phyloP scores from a whole-genome alignment of 1,140 invertebrate species.

The Delia radicum region DNA sequence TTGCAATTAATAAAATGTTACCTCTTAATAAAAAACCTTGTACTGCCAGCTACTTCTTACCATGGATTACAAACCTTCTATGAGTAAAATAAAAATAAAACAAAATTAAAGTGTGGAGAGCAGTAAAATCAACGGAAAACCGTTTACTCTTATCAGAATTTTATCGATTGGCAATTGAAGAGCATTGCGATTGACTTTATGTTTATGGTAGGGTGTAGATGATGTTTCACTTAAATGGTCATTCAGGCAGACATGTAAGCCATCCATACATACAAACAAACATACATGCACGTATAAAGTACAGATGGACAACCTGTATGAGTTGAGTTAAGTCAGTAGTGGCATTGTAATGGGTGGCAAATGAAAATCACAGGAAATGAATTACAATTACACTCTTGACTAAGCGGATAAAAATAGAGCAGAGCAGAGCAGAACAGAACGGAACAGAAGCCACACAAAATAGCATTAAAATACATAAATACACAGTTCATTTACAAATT shows the following conservation, averaged over 20 bases:
- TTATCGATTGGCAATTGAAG: constrained; percentile 15
- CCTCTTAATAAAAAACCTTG: no score
- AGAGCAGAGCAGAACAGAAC: neutral
- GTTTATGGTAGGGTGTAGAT: neutral
- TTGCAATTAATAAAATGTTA: no score
- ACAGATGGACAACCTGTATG: neutral
- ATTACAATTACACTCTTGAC: neutral
- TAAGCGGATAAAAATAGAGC: constrained; percentile 12
- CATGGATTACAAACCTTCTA: no score
- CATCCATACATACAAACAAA: no score
- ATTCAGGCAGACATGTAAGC: no score
- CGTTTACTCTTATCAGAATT: constrained; percentile 16
- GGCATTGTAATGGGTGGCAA: neutral
- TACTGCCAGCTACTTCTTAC: no score
- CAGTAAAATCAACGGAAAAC: neutral
- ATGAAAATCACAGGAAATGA: constrained; percentile 1
- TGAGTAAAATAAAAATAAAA: neutral
- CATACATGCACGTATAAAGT: no score
- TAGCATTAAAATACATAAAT: neutral
- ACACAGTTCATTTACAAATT: no score
- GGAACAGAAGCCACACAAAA: neutral
- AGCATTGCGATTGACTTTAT: neutral
- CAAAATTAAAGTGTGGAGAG: neutral
- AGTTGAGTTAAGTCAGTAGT: neutral
- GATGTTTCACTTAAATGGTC: neutral